These are phyloP conservation scores for Poeciliopsis paucimaculata DNA, from an alignment of 2,797 vertebrate genomes.

Conservation along the genomic window DNA sequence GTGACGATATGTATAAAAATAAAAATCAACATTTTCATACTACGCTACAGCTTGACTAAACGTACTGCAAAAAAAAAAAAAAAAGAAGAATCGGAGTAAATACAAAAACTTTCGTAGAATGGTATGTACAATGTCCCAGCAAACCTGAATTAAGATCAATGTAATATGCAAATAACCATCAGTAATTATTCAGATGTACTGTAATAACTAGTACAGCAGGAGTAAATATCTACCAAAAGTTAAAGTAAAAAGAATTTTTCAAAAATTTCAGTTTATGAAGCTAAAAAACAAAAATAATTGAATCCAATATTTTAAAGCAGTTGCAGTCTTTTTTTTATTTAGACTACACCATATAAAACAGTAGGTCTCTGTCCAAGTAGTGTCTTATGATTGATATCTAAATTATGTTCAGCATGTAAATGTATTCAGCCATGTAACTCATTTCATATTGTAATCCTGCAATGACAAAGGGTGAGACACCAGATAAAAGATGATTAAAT, in stretches of 20 bases:
- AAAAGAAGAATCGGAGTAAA: background rate
- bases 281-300: background rate
- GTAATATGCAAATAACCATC: background rate
- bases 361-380: background rate
- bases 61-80: background rate
- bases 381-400: slow-evolving; percentile 18
- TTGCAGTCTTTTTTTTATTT: background rate
- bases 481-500: slow-evolving; percentile 38
- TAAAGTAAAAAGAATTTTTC: background rate
- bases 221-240: background rate
- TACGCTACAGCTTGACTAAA: background rate
- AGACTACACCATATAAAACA: background rate
- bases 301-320: background rate
- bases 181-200: background rate
- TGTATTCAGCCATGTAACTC: slow-evolving; percentile 38
- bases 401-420: slow-evolving; percentile 21
- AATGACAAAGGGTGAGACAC: slow-evolving; percentile 20
- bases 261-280: background rate
- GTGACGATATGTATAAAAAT: background rate
- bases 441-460: slow-evolving; percentile 31
- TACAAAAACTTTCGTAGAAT: background rate
- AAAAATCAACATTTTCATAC: background rate
- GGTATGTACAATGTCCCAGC: background rate
- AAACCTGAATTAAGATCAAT: background rate
- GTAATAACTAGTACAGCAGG: background rate